Evolutionary conservation across 1,140 invertebrate species (phyloP), one percentile per base, ranked within the genome.

Genomic region (Forficula auricularia): DNA sequence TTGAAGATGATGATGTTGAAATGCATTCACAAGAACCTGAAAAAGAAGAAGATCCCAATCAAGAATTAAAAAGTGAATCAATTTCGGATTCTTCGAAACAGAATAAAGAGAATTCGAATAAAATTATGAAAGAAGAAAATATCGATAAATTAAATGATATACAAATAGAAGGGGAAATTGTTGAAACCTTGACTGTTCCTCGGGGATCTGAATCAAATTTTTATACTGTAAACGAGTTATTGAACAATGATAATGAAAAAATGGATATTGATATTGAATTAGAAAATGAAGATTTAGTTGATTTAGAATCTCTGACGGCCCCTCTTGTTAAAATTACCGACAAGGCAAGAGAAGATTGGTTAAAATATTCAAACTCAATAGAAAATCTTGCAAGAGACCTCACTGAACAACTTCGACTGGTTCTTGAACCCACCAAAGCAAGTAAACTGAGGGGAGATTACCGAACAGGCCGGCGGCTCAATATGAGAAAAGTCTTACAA

Each of bases 401-500:
- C 6, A 91, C 89, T 49, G 92, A 98, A 62, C 82, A 95, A 55
- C 64, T 99, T 19, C 65, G 94, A 38, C 66, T 98, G 0, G 82
- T 98, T 31, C 64, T 99, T 12, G 92, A 98, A 66, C 95, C 95
- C 1, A 94, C 90, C 0, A 79, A 88, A 54, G 82, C 89, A 0
- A 82, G 90, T 0, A 77, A 88, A 49, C 63, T 96, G 7, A 86
- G 83, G 50, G 89, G 89, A 48, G 95, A 98, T 62, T 99, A 94
- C 58, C 73, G 90, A 44, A 98, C 90, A 2, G 96, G 96, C 4
- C 87, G 90, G 50, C 70, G 96, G 20, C 80, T 99, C 14, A 99
- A 98, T 61, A 98, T 99, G 94, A 73, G 91, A 35, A 91, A 94
- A 61, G 71, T 94, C 2, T 96, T 99, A 55, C 85, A 91, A 0